These are phyloP conservation scores for Stictonetta naevosa DNA, from an alignment of 2,113 vertebrate genomes.

Conservation along the genomic window DNA sequence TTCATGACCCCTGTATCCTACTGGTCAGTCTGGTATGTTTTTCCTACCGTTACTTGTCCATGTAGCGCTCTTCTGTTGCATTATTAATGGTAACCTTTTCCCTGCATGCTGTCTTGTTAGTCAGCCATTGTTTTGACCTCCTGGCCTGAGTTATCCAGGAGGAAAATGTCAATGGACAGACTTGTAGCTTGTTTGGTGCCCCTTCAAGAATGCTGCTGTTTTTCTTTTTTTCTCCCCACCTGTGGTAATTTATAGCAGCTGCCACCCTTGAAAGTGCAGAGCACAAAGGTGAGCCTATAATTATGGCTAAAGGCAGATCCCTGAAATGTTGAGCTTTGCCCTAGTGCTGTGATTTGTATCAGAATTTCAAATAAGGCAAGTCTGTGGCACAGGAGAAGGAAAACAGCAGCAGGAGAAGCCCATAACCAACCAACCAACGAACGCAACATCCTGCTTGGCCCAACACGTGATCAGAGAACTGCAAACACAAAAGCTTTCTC, in stretches of 20 bases:
- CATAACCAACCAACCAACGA: not conserved
- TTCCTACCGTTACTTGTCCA: conserved; percentile 12
- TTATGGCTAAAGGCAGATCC: conserved; percentile 23
- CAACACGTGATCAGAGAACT: not conserved
- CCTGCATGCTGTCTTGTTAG: conserved; percentile 46
- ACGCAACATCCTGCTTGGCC: not conserved
- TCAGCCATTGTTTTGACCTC: conserved; percentile 45
- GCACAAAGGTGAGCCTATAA: conserved; percentile 28
- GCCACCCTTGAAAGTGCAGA: conserved; percentile 10
- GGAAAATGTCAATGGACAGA: conserved; percentile 41
- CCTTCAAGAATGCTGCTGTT: conserved; percentile 30
- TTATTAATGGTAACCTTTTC: conserved; percentile 69
- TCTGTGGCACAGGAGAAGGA: not conserved
- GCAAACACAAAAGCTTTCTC: not conserved
- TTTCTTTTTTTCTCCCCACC: not conserved
- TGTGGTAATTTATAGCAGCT: conserved; percentile 54
- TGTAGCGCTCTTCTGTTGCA: conserved; percentile 45
- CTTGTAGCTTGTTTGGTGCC: not conserved
- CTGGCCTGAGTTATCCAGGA: conserved; percentile 26
- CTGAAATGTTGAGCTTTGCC: not conserved
- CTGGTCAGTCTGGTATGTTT: conserved; percentile 6
- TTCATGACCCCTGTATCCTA: not conserved
- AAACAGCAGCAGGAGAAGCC: not conserved
- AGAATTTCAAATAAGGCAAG: not conserved
- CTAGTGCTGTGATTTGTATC: not conserved